Percentiles rank a stretch among this genome's conserved stretches.
Conservation (phyloP, 1,140 invertebrate genomes). For the Cepaea nemoralis region DNA sequence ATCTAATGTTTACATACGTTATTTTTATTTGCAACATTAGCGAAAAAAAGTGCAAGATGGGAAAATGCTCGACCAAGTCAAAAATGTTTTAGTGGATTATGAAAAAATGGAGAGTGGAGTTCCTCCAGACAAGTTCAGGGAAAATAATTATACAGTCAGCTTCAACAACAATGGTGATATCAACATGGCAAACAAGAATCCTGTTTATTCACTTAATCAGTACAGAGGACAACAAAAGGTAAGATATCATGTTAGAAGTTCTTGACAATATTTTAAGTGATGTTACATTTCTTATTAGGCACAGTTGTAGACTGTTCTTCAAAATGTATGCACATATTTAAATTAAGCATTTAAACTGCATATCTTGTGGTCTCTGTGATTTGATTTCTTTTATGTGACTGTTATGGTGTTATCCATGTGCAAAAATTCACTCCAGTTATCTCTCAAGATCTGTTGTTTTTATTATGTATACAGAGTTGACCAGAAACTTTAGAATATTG, state of each 20-base stretch:
- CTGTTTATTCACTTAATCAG: constrained; percentile 29
- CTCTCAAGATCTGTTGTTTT: too few relatives aligned
- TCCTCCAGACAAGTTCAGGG: constrained; percentile 45
- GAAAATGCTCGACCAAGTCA: constrained; percentile 35
- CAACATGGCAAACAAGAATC: background rate
- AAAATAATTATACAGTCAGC: constrained; percentile 27
- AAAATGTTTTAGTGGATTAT: constrained; percentile 47
- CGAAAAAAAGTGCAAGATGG: constrained; percentile 33
- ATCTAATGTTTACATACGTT: background rate
- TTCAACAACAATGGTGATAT: constrained; percentile 52
- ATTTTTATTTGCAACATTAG: background rate
- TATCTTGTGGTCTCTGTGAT: too few relatives aligned
- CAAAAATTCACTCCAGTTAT: too few relatives aligned
- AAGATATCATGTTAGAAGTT: background rate
- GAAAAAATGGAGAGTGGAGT: constrained; percentile 32
- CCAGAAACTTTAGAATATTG: too few relatives aligned
- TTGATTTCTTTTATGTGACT: too few relatives aligned
- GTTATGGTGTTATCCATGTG: too few relatives aligned
- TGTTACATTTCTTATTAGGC: too few relatives aligned
- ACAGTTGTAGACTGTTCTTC: too few relatives aligned
- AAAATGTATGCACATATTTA: too few relatives aligned
- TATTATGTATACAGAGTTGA: too few relatives aligned
- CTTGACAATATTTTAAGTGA: background rate
- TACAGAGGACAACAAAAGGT: background rate
- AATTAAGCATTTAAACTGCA: too few relatives aligned